phyloP scores from a whole-genome alignment of 2,797 vertebrate species.

The Micromesistius poutassou region DNA sequence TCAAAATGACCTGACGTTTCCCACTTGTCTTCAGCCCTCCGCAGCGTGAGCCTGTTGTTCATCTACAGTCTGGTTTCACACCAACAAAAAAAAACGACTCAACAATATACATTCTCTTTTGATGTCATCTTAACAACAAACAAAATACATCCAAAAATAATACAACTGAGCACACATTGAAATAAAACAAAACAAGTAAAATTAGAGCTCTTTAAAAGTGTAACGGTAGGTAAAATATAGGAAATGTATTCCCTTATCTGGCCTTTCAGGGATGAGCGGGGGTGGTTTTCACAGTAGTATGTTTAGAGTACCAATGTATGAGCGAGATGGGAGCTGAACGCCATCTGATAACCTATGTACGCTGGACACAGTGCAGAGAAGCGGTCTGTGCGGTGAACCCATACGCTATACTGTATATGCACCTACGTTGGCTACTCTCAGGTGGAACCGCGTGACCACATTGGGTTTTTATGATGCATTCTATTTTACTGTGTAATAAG shows the following conservation, averaged over 20 bases:
- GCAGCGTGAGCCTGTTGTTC: conserved; percentile 24
- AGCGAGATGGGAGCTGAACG: conserved; percentile 11
- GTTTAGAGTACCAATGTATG: conserved; percentile 28
- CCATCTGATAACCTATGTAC: conserved; percentile 26
- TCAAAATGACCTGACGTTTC: conserved; percentile 10
- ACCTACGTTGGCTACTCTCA: conserved; percentile 27
- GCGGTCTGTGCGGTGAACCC: conserved; percentile 7
- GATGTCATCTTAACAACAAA: conserved; percentile 25
- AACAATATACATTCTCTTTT: conserved; percentile 1
- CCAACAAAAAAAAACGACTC: conserved; percentile 1
- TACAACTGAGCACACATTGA: not conserved
- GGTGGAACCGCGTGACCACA: not conserved
- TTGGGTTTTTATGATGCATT: not conserved
- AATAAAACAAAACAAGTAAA: not conserved
- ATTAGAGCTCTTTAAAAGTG: conserved; percentile 1
- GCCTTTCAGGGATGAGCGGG: conserved; percentile 22
- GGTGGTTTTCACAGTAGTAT: conserved; percentile 30
- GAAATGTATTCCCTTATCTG: conserved; percentile 39
- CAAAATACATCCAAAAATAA: conserved; percentile 18
- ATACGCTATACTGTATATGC: conserved; percentile 42
- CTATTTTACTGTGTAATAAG: not conserved
- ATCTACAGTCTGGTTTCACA: not conserved
- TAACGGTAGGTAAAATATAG: conserved; percentile 6
- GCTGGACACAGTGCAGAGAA: conserved; percentile 16
- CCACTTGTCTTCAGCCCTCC: conserved; percentile 17